These are phyloP conservation scores for Brachymystax lenok DNA, from an alignment of 2,797 vertebrate species.

Conservation along the genomic window DNA sequence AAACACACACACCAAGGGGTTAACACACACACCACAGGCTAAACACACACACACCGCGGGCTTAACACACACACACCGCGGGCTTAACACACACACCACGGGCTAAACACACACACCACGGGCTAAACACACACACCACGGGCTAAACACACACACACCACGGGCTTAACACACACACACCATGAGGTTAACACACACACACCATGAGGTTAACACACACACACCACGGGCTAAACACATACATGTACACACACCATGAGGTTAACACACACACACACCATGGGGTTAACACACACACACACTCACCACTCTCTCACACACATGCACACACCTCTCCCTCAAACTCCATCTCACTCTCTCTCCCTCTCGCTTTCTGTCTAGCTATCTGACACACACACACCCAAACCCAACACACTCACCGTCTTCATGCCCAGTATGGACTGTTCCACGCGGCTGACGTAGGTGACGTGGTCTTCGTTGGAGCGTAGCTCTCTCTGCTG, in stretches of 20 bases:
- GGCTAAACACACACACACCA: neutral
- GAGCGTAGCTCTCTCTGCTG: constrained; percentile 96
- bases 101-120: neutral
- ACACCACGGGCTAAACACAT: neutral
- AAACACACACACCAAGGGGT: neutral
- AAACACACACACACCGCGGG: neutral
- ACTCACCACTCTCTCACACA: neutral
- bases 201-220: neutral
- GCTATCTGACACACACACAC: neutral
- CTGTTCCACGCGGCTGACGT: constrained; percentile 97
- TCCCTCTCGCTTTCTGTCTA: no score
- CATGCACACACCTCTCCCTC: no score
- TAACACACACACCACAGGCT: no score
- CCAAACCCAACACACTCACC: constrained; percentile 68
- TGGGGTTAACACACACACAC: constrained; percentile 3
- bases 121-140: constrained; percentile 1
- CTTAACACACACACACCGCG: neutral
- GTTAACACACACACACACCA: constrained; percentile 5
- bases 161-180: neutral
- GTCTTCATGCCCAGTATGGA: constrained; percentile 95
- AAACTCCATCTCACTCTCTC: neutral
- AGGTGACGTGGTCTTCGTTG: constrained; percentile 97
- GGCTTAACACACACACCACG: no score
- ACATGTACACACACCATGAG: neutral
- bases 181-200: no score